Base-by-base conservation (phyloP, 2,888 invertebrate species). In the Himalopsyche anomala region DNA sequence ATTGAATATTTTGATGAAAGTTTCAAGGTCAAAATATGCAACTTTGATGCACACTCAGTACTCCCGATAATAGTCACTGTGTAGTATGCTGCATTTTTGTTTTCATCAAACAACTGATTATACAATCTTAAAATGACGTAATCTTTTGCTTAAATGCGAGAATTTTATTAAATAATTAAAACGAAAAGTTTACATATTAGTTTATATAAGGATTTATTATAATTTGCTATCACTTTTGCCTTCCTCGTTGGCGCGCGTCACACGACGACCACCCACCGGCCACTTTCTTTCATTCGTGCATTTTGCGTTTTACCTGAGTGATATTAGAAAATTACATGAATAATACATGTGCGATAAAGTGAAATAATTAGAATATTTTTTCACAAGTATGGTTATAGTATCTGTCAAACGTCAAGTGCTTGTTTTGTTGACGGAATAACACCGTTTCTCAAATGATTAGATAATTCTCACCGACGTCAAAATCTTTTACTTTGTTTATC, bases 261-360 rank as follows among this genome's bases (percentile, higher is more conserved):
- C 15, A 51, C 51, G 15, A 6, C 62, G 62, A 62, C 62, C 62
- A 62, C 19, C 51, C 51, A 15, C 12, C 12, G 4, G 62, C 19
- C 62, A 62, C 62, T 62, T 62, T 62, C 62, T 62, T 62, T 62
- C 19, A 19, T 62, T 62, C 11, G 19, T 28, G 62, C 62, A 62
- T 62, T 62, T 62, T 62, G 19, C 62, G 62, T 62, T 62, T 62
- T 62, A 62, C 62, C 62, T 19, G 62, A 62, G 62, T 62, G 62
- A 62, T 62, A 62, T 62, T 62, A 62, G 62, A 62, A 62, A 62
- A 19, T 62, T 62, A 62, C 19, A 62, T 62, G 62, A 62, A 62
- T 62, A 62, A 62, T 62, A 62, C 28, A 9, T 19, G 28, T 19
- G 62, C 62, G 19, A 11, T n/a, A 11, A 62, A 19, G 8, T 19